Evolutionary conservation across 2,113 vertebrate genomes (phyloP).

Genomic region (Nyctereutes procyonoides): DNA sequence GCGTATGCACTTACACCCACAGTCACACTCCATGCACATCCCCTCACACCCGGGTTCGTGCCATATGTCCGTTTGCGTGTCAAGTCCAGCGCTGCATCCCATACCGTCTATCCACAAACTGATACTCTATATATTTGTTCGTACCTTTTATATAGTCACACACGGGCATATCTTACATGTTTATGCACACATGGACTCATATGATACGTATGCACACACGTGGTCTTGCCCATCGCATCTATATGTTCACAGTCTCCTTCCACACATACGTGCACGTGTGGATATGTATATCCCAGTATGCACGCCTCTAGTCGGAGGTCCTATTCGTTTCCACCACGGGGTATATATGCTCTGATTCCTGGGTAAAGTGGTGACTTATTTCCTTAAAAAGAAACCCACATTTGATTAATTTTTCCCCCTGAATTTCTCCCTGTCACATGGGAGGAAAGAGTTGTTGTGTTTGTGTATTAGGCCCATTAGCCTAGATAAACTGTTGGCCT

Average conservation of each 20-base stretch:
- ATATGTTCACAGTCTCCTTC: no score
- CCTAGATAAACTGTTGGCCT: slow-evolving; percentile 86
- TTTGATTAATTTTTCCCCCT: slow-evolving; percentile 41
- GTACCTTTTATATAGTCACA: no score
- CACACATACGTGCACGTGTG: fast-evolving
- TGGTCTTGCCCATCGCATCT: fast-evolving
- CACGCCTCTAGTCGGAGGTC: fast-evolving
- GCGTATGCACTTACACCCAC: neutral
- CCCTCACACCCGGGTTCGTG: neutral
- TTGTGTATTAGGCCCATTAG: slow-evolving; percentile 85
- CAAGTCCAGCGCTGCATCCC: neutral
- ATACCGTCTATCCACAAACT: fast-evolving
- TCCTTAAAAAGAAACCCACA: slow-evolving; percentile 52
- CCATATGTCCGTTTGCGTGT: fast-evolving
- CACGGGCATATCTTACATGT: fast-evolving
- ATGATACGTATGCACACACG: fast-evolving
- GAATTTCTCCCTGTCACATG: slow-evolving; percentile 69
- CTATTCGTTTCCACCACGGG: fast-evolving
- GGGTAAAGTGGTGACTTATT: neutral
- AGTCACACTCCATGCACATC: neutral
- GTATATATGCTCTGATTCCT: neutral
- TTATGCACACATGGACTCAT: neutral
- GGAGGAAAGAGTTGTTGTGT: slow-evolving; percentile 84
- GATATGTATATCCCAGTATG: fast-evolving
- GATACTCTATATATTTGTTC: neutral